These are phyloP conservation scores for Geotrupes spiniger DNA, from an alignment of 2,888 invertebrate species.

Conservation along the genomic window DNA sequence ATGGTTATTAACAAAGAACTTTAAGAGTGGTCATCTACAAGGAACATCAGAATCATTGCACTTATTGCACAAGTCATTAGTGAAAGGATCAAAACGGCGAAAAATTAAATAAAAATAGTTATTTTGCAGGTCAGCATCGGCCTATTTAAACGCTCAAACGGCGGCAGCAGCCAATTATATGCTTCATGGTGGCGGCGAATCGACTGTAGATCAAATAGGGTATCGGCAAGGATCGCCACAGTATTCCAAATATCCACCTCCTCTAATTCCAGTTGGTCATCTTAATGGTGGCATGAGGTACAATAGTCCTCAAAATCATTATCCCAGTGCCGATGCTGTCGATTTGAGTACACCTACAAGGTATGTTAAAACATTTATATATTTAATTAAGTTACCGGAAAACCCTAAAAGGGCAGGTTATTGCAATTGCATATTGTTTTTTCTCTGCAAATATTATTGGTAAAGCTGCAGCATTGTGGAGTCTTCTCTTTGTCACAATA, in stretches of 20 bases:
- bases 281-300: slow-evolving; percentile 47
- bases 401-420: too few species aligned
- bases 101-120: slow-evolving; percentile 15
- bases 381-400: too few species aligned
- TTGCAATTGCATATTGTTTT: too few species aligned
- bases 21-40: too few species aligned
- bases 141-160: slow-evolving; percentile 48
- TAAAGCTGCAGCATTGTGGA: too few species aligned
- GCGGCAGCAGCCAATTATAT: slow-evolving; percentile 44
- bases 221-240: slow-evolving; percentile 47
- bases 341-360: slow-evolving; percentile 26
- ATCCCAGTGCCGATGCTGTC: slow-evolving; percentile 27
- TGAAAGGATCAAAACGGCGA: not conserved
- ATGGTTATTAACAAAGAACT: too few species aligned
- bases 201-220: slow-evolving; percentile 41
- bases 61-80: too few species aligned
- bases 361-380: not conserved
- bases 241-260: slow-evolving; percentile 55
- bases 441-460: too few species aligned
- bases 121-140: slow-evolving; percentile 49
- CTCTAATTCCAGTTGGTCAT: slow-evolving; percentile 53
- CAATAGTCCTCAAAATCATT: slow-evolving; percentile 28
- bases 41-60: too few species aligned
- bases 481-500: too few species aligned
- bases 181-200: slow-evolving; percentile 51